Evolutionary conservation across 92 coral and sea anemone genomes (phyloP), one percentile per base, ranked within the genome.

Genomic region (Heliopora coerulea): DNA sequence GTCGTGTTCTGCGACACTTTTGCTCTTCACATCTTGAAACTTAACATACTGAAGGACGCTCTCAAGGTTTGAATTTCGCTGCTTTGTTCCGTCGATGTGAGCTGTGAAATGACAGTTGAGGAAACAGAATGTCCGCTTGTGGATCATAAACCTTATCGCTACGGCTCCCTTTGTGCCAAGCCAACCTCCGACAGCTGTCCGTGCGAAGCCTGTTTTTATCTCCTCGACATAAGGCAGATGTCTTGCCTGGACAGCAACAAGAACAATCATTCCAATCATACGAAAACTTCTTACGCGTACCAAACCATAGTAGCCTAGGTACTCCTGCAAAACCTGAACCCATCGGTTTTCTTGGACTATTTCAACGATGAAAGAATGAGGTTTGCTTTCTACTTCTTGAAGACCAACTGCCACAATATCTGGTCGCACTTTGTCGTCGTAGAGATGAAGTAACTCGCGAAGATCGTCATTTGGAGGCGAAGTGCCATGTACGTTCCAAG

Each of bases 111-210:
- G 99, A 67, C 99, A 90, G 87, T 95, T 90, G 57, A 95, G 87
- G 85, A 95, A 95, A 74, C 99, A 95, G 81, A 95, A 95, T 54
- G 95, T 72, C 66, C 88, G 86, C 18, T 89, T 91, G 83, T 95
- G 91, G 20, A 95, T 67, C 11, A 86, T 82, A 79, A 95, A 95
- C 68, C 99, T 80, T 52, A 95, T 58, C 0, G 96, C 91, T 46
- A 95, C 88, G 0, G 99, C 99, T 79, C 99, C 99, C 65, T 95
- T 95, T 35, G 99, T 95, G 13, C 99, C 99, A 88, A 93, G 73
- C 44, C 88, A 86, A 21, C 98, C 98, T 50, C 88, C 85, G 14
- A 89, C 86, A 19, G 98, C 98, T 50, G 98, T 93, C 29, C 91
- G 91, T 82, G 92, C 88, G 68, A 80, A 93, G 11, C 86, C 91